A percentile compares a stretch with the other conserved stretches of the same genome.
Evolutionary conservation across 2,797 vertebrate species (phyloP).

Genomic region (Hippocampus kuda): DNA sequence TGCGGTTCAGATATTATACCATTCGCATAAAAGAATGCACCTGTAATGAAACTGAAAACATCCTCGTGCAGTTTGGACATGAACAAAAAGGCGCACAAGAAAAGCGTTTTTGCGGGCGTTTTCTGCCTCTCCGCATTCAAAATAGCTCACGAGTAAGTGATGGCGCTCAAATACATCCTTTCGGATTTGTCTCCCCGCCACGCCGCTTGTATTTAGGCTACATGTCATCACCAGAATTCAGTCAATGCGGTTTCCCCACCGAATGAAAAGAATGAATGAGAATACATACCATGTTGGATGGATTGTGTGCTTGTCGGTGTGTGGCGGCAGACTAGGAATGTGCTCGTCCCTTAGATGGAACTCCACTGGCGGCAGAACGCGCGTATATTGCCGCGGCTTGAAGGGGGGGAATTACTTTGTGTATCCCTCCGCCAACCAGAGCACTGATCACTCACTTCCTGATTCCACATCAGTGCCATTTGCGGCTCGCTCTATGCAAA

Average conservation of each 20-base stretch:
- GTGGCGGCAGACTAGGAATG: slow-evolving; percentile 52
- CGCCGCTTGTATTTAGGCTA: too few relatives aligned
- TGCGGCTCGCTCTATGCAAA: slow-evolving; percentile 17
- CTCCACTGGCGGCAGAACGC: slow-evolving; percentile 53
- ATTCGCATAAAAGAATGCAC: neutral
- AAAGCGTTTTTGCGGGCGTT: slow-evolving; percentile 32
- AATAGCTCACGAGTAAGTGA: slow-evolving; percentile 1
- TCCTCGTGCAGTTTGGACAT: neutral
- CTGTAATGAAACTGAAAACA: neutral
- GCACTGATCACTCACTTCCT: slow-evolving; percentile 62
- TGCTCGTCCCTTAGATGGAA: slow-evolving; percentile 62
- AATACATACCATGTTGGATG: slow-evolving; percentile 67
- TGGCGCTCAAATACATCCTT: neutral
- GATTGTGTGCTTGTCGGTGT: slow-evolving; percentile 55
- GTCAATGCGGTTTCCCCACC: neutral
- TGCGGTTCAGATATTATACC: neutral
- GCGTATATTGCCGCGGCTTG: slow-evolving; percentile 59
- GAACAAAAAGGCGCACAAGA: neutral
- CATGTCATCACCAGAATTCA: neutral
- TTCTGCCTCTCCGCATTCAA: slow-evolving; percentile 20
- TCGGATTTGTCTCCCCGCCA: neutral
- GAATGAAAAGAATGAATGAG: slow-evolving; percentile 35
- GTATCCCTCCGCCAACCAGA: slow-evolving; percentile 70
- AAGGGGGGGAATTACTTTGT: slow-evolving; percentile 41
- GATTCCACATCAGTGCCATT: slow-evolving; percentile 46